Evolutionary conservation across 2,113 vertebrate species (phyloP).

Genomic region (Mormyrus iriodes): DNA sequence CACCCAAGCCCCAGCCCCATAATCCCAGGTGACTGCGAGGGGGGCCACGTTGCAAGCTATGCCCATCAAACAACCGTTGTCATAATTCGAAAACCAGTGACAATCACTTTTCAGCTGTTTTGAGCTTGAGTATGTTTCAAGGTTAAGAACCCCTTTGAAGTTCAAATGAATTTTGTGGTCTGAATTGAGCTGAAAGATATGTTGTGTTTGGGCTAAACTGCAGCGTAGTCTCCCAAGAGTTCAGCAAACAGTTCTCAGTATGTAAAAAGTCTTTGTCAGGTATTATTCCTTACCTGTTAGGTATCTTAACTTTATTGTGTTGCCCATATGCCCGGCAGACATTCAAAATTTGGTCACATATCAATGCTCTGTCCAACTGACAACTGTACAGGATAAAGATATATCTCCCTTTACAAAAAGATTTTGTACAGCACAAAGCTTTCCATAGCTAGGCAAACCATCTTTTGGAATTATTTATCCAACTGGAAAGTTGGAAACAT

Average conservation of each 20-base stretch:
- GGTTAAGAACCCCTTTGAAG: not conserved
- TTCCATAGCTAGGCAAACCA: not conserved
- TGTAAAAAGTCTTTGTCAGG: not conserved
- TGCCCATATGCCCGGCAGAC: not conserved
- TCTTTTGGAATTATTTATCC: not conserved
- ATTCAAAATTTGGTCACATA: not conserved
- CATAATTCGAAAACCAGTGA: not conserved
- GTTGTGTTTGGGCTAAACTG: not conserved
- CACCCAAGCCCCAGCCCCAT: slow-evolving; percentile 35
- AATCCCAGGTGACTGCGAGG: slow-evolving; percentile 30
- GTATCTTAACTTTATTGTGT: not conserved
- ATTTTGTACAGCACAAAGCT: not conserved
- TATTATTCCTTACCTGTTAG: not conserved
- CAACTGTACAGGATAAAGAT: not conserved
- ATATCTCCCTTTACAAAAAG: not conserved
- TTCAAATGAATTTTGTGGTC: not conserved
- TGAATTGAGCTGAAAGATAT: not conserved
- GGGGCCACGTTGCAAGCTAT: slow-evolving; percentile 7
- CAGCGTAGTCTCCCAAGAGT: not conserved
- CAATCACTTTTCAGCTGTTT: slow-evolving; percentile 7
- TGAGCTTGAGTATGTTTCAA: not conserved
- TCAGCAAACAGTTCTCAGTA: not conserved
- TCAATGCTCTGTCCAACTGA: not conserved
- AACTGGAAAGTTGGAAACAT: not conserved
- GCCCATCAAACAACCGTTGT: not conserved